Base-by-base conservation (phyloP, 2,797 vertebrate species). In the Phrynocephalus forsythii region DNA sequence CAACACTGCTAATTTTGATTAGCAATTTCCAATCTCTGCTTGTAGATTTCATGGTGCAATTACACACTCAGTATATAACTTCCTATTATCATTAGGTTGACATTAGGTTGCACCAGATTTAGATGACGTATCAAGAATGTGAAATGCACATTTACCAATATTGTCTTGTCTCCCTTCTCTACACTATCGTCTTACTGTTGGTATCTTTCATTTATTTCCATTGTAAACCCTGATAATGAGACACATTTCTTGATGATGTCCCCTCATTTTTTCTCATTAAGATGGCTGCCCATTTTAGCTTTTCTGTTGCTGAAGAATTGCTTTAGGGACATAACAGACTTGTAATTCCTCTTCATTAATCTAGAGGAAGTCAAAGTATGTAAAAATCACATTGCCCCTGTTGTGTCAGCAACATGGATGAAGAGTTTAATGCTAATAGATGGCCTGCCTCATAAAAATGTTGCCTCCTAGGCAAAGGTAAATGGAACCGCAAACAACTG, bases 341-440 rank as follows among this genome's bases (percentile, higher is more conserved):
- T 94, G 68, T 71, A 90, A 94, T 94, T 92, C 88, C 76, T 95
- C 90, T 93, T 95, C 92, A 95, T 93, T 96, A 93, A 94, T 90
- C 20, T 85, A 89, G 84, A 90, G 38, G 92, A 95, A 92, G 72
- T 33, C 76, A 88, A 94, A 91, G 79, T 95, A 90, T 90, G 87
- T 93, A 92, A 94, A 96, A 96, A 93, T 89, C 86, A 87, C 82
- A 89, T 85, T 93, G 82, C 89, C 78, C 81, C 91, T 95, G 86
- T 90, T 93, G 87, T 95, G 84, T 94, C 92, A 94, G 91, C 50
- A 94, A 80, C 86, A 83, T 82, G 83, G 30, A 89, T 84, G 68
- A 85, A 82, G 89, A 83, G 84, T 79, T 91, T 94, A 92, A 95
- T 90, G 56, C 89, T 93, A 93, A 94, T 87, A 90, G 85, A 95